Evolutionary conservation across 1,140 invertebrate genomes (phyloP).

Genomic region (Aradophagus sp.): DNA sequence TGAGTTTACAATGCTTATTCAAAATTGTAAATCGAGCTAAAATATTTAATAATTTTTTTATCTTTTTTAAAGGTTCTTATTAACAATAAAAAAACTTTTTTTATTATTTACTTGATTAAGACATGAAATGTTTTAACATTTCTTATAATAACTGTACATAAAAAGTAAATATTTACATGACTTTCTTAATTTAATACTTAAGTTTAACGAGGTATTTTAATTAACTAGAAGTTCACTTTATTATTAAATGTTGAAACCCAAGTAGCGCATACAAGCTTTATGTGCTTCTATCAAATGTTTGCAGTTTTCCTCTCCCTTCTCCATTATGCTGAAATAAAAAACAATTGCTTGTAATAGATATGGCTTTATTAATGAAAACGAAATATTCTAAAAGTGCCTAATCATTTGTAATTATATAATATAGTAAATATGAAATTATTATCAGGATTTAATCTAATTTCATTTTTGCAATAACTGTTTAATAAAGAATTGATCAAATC

Average conservation of each 20-base stretch:
- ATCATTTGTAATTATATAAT: too few species aligned
- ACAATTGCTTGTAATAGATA: too few species aligned
- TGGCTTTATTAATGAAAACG: too few species aligned
- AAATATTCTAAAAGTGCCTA: too few species aligned
- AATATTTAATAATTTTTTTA: too few species aligned
- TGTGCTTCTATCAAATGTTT: conserved; percentile 93
- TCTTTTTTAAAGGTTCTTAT: too few species aligned
- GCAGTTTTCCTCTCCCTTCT: conserved; percentile 95
- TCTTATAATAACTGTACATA: not conserved
- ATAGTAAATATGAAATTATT: too few species aligned
- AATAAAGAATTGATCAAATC: too few species aligned
- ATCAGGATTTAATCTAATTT: too few species aligned
- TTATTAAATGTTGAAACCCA: conserved; percentile 95
- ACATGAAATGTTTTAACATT: conserved; percentile 6
- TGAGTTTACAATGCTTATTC: not conserved
- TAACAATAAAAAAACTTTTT: not conserved
- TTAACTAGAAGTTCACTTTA: not conserved
- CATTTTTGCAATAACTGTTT: too few species aligned
- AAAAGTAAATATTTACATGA: conserved; percentile 19
- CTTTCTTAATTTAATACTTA: conserved; percentile 6
- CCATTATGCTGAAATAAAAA: conserved; percentile 87
- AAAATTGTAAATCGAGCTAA: too few species aligned
- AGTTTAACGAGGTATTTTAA: conserved; percentile 14
- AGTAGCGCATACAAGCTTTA: conserved; percentile 94
- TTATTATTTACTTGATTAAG: conserved; percentile 10